Percentiles rank a stretch among this genome's conserved stretches.
phyloP scores from a whole-genome alignment of 1,140 invertebrate genomes.

The Drosophila quadrilineata region DNA sequence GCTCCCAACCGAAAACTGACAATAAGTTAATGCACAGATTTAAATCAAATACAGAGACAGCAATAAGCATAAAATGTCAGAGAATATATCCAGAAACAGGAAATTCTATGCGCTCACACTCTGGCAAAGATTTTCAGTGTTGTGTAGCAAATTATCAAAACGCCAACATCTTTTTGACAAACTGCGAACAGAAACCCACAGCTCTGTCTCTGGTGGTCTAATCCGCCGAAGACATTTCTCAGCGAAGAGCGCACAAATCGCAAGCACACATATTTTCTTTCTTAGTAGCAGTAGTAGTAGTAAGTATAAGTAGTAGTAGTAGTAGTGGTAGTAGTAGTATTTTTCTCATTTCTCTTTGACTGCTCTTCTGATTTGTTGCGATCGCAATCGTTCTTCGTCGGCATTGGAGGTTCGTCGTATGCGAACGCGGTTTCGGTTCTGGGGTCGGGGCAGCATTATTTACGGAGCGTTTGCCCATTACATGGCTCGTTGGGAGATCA shows the following conservation, averaged over 20 bases:
- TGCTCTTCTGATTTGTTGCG: conserved; percentile 74
- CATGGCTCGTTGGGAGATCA: conserved; percentile 68
- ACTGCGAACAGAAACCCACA: conserved; percentile 61
- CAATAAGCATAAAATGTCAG: conserved; percentile 13
- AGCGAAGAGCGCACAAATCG: conserved; percentile 50
- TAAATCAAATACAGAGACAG: conserved; percentile 58
- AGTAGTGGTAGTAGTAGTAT: no score
- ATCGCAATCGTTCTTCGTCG: conserved; percentile 61
- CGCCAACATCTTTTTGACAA: conserved; percentile 80
- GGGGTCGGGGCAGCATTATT: conserved; percentile 38
- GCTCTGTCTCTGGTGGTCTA: conserved; percentile 43
- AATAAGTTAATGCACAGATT: conserved; percentile 73
- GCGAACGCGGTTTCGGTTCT: neutral
- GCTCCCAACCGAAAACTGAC: conserved; percentile 57
- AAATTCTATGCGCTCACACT: conserved; percentile 79
- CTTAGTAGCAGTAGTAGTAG: no score
- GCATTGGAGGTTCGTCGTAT: conserved; percentile 17
- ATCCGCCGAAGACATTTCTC: conserved; percentile 30
- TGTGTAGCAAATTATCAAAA: conserved; percentile 74
- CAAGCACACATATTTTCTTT: conserved; percentile 20
- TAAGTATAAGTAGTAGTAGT: no score
- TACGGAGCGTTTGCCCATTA: conserved; percentile 52
- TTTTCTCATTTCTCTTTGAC: no score
- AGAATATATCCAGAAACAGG: conserved; percentile 49
- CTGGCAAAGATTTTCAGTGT: conserved; percentile 45